Evolutionary conservation across 2,797 vertebrate genomes (phyloP).

Genomic region (Acanthurus tractus): DNA sequence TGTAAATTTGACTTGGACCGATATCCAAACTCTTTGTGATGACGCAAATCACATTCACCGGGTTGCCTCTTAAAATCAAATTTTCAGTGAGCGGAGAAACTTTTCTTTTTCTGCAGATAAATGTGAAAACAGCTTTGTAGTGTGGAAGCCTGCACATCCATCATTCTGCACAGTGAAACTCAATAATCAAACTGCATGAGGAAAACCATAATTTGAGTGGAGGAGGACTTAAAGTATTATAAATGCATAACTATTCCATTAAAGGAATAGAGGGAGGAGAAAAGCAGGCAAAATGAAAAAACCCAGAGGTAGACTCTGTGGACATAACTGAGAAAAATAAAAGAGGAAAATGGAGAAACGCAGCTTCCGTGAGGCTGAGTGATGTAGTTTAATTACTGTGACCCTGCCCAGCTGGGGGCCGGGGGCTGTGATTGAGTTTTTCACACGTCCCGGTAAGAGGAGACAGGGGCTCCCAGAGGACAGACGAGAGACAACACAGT

Average conservation of each 20-base stretch:
- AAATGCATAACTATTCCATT: neutral
- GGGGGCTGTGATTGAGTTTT: conserved; percentile 76
- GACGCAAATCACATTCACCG: too few relatives aligned
- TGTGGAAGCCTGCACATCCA: too few relatives aligned
- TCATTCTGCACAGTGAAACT: too few relatives aligned
- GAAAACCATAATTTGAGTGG: too few relatives aligned
- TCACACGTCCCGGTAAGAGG: conserved; percentile 74
- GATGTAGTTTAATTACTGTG: conserved; percentile 77
- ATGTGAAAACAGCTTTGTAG: too few relatives aligned
- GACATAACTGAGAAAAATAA: conserved; percentile 4
- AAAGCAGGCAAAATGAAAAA: neutral
- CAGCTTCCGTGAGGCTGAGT: conserved; percentile 46
- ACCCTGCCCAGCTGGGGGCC: conserved; percentile 66
- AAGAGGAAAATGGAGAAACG: conserved; percentile 14
- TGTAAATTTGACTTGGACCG: too few relatives aligned
- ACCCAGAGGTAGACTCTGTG: neutral
- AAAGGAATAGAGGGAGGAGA: neutral
- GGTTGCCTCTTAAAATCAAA: too few relatives aligned
- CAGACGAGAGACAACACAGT: conserved; percentile 51
- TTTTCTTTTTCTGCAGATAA: too few relatives aligned
- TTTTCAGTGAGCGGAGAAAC: too few relatives aligned
- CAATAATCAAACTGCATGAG: too few relatives aligned
- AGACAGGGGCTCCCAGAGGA: conserved; percentile 65
- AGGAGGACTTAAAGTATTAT: too few relatives aligned
- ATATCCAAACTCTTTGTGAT: too few relatives aligned